Evolutionary conservation across 1,140 invertebrate species (phyloP).

Genomic region (Brachystomella parvula): DNA sequence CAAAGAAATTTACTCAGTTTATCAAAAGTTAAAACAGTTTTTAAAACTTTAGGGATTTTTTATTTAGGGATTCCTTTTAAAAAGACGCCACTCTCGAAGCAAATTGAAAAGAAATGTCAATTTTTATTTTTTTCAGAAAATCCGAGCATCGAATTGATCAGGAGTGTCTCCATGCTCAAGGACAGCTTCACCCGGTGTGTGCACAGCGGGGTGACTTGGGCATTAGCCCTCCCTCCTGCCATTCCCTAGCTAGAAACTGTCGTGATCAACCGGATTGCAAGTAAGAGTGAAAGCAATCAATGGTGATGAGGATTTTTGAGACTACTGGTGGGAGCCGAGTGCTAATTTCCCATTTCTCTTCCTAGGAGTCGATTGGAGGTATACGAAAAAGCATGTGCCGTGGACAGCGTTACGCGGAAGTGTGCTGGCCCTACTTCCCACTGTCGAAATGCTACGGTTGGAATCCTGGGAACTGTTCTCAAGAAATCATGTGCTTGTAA

Average conservation of each 20-base stretch:
- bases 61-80: too few species aligned
- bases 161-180: constrained; percentile 70
- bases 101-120: not conserved
- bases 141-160: constrained; percentile 69
- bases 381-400: constrained; percentile 81
- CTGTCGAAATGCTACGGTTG: constrained; percentile 71
- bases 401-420: constrained; percentile 76
- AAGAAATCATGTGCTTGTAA: constrained; percentile 74
- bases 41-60: too few species aligned
- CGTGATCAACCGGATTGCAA: constrained; percentile 55
- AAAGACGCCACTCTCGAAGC: too few species aligned
- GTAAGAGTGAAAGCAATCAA: constrained; percentile 37
- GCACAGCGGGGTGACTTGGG: constrained; percentile 65
- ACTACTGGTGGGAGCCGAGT: not conserved
- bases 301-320: too few species aligned
- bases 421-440: constrained; percentile 73
- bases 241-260: constrained; percentile 67
- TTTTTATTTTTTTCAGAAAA: constrained; percentile 51
- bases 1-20: too few species aligned
- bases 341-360: not conserved
- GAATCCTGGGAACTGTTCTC: constrained; percentile 74
- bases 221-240: constrained; percentile 65
- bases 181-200: constrained; percentile 75
- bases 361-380: constrained; percentile 65
- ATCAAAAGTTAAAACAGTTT: too few species aligned